Conservation (phyloP, 2,888 invertebrate genomes). For the Pristionchus mayeri region DNA sequence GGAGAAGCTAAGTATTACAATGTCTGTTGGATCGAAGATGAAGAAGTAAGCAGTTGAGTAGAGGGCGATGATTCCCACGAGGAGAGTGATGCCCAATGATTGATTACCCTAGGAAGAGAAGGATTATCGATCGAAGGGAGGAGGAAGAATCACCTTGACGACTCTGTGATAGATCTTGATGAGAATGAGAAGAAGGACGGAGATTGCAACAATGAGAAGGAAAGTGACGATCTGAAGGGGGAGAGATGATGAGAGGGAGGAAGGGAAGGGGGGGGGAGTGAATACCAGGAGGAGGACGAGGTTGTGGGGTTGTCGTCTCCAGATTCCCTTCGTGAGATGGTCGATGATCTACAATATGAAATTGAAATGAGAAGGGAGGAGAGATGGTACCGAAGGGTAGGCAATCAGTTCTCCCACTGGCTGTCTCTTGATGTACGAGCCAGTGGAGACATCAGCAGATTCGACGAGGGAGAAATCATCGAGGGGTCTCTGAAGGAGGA, state of each 20-base stretch:
- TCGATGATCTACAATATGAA: constrained; percentile 53
- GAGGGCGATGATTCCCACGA: constrained; percentile 72
- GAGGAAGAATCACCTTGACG: neutral
- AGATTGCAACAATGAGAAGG: constrained; percentile 32
- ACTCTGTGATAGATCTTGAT: constrained; percentile 48
- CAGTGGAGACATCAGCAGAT: constrained; percentile 46
- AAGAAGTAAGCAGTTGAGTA: constrained; percentile 73
- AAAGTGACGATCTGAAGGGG: constrained; percentile 52
- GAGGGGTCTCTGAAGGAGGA: constrained; percentile 58
- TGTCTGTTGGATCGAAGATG: constrained; percentile 70
- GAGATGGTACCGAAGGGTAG: constrained; percentile 59
- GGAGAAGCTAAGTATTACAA: constrained; percentile 51
- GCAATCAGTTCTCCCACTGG: constrained; percentile 64
- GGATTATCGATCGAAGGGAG: constrained; percentile 1
- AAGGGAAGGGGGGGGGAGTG: neutral
- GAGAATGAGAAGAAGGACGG: constrained; percentile 46
- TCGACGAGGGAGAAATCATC: constrained; percentile 59
- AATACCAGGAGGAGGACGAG: constrained; percentile 63
- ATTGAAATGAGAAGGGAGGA: neutral
- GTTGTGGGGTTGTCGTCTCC: constrained; percentile 66
- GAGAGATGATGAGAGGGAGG: too few relatives aligned
- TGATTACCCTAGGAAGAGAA: constrained; percentile 68
- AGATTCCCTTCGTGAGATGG: constrained; percentile 65
- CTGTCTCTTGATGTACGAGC: constrained; percentile 68
- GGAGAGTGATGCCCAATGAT: constrained; percentile 73